Evolutionary conservation across 2,797 vertebrate genomes (phyloP).

Genomic region (Myotis vivesi): DNA sequence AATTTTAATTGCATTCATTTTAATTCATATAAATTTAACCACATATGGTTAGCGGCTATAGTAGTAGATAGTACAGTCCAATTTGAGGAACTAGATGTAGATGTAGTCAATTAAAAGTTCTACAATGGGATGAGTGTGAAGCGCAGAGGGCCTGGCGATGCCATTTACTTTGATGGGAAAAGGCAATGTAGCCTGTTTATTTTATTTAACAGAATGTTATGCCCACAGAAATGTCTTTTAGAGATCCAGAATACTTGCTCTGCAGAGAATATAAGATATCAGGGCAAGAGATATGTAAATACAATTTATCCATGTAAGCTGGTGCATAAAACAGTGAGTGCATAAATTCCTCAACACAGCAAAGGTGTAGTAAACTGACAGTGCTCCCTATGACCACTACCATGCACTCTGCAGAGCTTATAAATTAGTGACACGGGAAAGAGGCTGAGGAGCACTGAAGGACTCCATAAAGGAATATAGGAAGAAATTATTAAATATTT

Average conservation of each 20-base stretch:
- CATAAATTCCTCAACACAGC: background rate
- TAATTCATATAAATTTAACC: background rate
- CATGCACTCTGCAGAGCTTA: background rate
- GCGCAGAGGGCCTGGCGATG: background rate
- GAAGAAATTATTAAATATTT: background rate
- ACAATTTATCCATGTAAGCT: background rate
- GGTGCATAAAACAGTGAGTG: background rate
- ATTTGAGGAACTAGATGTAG: background rate
- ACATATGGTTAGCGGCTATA: background rate
- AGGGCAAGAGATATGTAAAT: slow-evolving; percentile 11
- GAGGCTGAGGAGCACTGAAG: background rate
- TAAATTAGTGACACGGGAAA: background rate
- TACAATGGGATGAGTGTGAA: background rate
- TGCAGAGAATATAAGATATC: background rate
- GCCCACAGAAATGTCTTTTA: background rate
- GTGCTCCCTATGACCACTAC: background rate
- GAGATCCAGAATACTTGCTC: background rate
- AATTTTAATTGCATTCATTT: background rate
- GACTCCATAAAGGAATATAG: background rate
- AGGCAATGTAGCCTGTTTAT: background rate
- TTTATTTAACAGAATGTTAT: background rate
- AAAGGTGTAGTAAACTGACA: background rate
- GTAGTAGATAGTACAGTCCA: background rate
- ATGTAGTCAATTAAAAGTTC: background rate
- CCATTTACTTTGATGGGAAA: background rate